Conservation (phyloP, 2,888 invertebrate species). For the Drosophila helvetica region DNA sequence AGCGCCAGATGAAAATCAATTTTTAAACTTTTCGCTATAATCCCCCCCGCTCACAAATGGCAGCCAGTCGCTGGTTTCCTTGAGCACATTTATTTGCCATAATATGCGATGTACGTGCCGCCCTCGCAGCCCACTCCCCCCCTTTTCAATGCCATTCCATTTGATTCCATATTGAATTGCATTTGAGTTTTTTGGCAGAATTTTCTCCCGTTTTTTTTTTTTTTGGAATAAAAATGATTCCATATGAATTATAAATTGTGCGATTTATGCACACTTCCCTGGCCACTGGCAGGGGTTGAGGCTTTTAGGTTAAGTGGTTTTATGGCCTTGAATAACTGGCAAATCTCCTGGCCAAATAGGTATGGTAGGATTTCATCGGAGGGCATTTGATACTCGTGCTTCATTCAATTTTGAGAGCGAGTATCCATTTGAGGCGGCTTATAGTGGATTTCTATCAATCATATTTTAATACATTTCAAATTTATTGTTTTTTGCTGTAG, state of each 20-base stretch:
- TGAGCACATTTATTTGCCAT: constrained; percentile 81
- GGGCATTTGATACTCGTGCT: neutral
- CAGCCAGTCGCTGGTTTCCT: constrained; percentile 60
- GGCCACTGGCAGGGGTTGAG: constrained; percentile 22
- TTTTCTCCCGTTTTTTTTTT: constrained; percentile 3
- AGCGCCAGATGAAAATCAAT: constrained; percentile 72
- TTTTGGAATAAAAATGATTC: constrained; percentile 53
- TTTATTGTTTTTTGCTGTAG: neutral
- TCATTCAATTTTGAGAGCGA: no score
- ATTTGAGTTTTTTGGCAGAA: constrained; percentile 44
- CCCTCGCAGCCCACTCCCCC: neutral
- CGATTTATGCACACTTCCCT: constrained; percentile 68
- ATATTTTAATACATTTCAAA: neutral
- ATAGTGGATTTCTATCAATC: neutral
- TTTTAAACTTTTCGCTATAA: constrained; percentile 76
- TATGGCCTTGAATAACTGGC: constrained; percentile 47
- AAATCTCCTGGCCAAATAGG: constrained; percentile 19
- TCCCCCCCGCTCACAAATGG: constrained; percentile 21
- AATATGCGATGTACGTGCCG: constrained; percentile 74
- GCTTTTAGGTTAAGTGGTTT: constrained; percentile 79
- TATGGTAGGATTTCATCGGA: neutral
- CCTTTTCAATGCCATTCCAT: constrained; percentile 5
- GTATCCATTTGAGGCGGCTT: neutral
- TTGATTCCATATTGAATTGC: constrained; percentile 43
- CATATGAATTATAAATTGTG: constrained; percentile 78